Evolutionary conservation across 2,113 vertebrate species (phyloP).

Genomic region (Saiga tatarica): DNA sequence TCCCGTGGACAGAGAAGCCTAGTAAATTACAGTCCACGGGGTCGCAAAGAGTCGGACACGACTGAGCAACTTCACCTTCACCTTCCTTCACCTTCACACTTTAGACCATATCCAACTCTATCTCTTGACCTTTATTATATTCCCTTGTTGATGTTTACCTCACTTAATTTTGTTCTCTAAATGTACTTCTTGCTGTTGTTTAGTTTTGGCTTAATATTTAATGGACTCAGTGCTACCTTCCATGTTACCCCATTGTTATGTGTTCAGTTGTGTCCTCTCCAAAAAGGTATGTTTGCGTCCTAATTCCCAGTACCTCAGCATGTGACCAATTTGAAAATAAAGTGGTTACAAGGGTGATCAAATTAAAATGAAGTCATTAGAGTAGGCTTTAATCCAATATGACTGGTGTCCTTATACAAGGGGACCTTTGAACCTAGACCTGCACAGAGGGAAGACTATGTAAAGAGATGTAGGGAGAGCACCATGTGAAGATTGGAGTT

Average conservation of each 20-base stretch:
- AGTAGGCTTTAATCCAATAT: background rate
- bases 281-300: background rate
- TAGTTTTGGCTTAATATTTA: background rate
- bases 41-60: too few relatives aligned
- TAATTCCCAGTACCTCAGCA: background rate
- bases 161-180: constrained; percentile 6
- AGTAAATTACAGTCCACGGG: too few relatives aligned
- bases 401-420: background rate
- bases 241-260: background rate
- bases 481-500: background rate
- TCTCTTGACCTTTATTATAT: constrained; percentile 1
- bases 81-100: background rate
- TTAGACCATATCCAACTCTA: background rate
- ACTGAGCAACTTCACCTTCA: too few relatives aligned
- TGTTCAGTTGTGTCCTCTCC: background rate
- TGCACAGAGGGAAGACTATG: background rate
- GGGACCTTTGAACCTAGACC: background rate
- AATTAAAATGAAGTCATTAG: background rate
- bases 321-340: constrained; percentile 7
- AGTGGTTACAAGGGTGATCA: background rate
- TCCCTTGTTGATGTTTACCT: background rate
- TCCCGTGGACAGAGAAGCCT: too few relatives aligned
- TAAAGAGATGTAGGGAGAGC: background rate
- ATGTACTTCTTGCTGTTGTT: background rate
- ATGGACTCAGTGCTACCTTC: background rate